phyloP scores from a whole-genome alignment of 2,888 invertebrate species.

The Acronicta aceris region DNA sequence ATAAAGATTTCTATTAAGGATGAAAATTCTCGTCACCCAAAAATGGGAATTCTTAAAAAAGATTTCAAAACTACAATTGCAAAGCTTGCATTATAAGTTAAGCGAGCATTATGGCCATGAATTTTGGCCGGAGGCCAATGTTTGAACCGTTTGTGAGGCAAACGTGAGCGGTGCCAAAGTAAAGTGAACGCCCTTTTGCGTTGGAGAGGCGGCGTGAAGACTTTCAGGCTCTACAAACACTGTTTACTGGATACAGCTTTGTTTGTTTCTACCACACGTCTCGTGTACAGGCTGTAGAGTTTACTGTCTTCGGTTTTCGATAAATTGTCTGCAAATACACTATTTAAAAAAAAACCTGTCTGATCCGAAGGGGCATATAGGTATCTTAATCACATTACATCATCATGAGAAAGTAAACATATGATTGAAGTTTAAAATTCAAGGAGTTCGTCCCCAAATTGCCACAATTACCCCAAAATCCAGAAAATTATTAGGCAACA shows the following conservation, averaged over 20 bases:
- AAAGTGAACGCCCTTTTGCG: slow-evolving; percentile 76
- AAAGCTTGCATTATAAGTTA: slow-evolving; percentile 64
- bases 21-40: too few species aligned
- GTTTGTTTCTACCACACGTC: slow-evolving; percentile 33
- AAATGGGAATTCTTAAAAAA: slow-evolving; percentile 33
- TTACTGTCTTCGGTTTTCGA: too few species aligned
- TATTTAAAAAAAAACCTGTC: too few species aligned
- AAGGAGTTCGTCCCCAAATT: too few species aligned
- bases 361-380: too few species aligned
- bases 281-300: not conserved
- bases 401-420: too few species aligned
- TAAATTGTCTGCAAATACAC: too few species aligned
- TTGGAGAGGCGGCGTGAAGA: slow-evolving; percentile 66
- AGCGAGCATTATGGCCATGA: slow-evolving; percentile 64
- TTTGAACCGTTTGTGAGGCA: slow-evolving; percentile 71
- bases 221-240: slow-evolving; percentile 66
- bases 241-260: slow-evolving; percentile 49
- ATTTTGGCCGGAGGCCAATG: slow-evolving; percentile 73
- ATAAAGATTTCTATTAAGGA: not conserved
- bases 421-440: too few species aligned
- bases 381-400: too few species aligned
- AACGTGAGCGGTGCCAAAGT: slow-evolving; percentile 70
- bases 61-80: slow-evolving; percentile 56
- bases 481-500: too few species aligned
- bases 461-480: too few species aligned